These are phyloP conservation scores for Paralvinella palmiformis DNA, from an alignment of 1,140 invertebrate genomes.

Conservation along the genomic window DNA sequence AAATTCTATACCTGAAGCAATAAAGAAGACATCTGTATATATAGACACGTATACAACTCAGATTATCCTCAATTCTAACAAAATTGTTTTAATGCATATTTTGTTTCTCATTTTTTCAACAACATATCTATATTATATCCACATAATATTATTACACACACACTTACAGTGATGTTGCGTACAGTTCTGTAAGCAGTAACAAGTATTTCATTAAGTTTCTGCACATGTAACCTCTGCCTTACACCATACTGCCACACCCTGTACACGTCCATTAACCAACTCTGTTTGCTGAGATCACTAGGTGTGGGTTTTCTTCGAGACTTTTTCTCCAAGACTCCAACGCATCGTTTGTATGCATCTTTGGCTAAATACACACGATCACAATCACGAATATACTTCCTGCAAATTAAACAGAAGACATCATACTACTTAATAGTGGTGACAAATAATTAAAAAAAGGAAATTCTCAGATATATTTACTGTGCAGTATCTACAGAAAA, in stretches of 20 bases:
- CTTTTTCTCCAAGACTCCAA: not conserved
- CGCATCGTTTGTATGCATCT: constrained; percentile 54
- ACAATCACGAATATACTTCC: constrained; percentile 71
- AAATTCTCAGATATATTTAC: not conserved
- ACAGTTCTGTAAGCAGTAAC: constrained; percentile 26
- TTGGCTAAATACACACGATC: constrained; percentile 70
- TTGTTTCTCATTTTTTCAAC: constrained; percentile 21
- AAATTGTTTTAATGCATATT: constrained; percentile 24
- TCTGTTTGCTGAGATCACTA: not conserved
- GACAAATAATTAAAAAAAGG: not conserved
- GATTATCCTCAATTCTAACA: too few relatives aligned
- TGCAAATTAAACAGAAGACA: constrained; percentile 39
- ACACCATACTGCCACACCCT: not conserved
- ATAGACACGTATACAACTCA: too few relatives aligned
- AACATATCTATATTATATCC: too few relatives aligned
- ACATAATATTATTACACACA: too few relatives aligned
- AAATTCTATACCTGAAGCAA: not conserved
- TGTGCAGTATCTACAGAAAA: not conserved
- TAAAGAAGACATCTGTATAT: not conserved
- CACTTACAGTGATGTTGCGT: constrained; percentile 21
- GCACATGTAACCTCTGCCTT: constrained; percentile 17
- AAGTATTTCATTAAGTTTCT: constrained; percentile 20
- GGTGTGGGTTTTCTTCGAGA: not conserved
- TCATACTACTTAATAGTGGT: constrained; percentile 18
- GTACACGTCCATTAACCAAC: not conserved